Conservation (phyloP, 2,888 invertebrate genomes). For the Atherix ibis region DNA sequence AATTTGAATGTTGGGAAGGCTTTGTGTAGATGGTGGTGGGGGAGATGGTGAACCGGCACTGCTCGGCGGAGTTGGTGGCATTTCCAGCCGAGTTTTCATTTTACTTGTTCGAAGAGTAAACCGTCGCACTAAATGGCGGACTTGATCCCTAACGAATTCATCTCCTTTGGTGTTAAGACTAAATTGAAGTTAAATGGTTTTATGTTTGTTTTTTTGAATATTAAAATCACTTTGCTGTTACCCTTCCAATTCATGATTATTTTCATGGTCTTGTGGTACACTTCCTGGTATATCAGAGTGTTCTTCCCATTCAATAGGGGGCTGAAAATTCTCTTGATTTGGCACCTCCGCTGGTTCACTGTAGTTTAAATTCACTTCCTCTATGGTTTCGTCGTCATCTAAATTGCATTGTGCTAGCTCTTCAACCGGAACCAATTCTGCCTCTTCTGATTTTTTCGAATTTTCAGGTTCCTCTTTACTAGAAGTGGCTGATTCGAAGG, state of each 20-base stretch:
- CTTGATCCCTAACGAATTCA: conserved; percentile 29
- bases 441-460: too few species aligned
- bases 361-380: conserved; percentile 29
- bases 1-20: too few species aligned
- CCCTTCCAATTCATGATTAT: neutral
- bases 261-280: neutral
- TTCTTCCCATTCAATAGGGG: too few species aligned
- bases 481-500: too few species aligned
- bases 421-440: too few species aligned
- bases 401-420: too few species aligned
- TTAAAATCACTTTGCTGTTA: neutral
- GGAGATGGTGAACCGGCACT: conserved; percentile 36
- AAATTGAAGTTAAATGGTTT: conserved; percentile 1
- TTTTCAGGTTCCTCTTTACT: too few species aligned
- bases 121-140: conserved; percentile 42
- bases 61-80: conserved; percentile 47
- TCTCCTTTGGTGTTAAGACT: conserved; percentile 28
- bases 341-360: conserved; percentile 26
- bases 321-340: too few species aligned
- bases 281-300: too few species aligned
- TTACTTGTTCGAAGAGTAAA: conserved; percentile 43
- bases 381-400: too few species aligned
- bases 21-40: conserved; percentile 18
- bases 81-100: conserved; percentile 40
- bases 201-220: neutral